Percentiles rank a stretch among this genome's conserved stretches.
These are phyloP conservation scores for Noctilio leporinus DNA, from an alignment of 2,113 vertebrate species.

Conservation along the genomic window DNA sequence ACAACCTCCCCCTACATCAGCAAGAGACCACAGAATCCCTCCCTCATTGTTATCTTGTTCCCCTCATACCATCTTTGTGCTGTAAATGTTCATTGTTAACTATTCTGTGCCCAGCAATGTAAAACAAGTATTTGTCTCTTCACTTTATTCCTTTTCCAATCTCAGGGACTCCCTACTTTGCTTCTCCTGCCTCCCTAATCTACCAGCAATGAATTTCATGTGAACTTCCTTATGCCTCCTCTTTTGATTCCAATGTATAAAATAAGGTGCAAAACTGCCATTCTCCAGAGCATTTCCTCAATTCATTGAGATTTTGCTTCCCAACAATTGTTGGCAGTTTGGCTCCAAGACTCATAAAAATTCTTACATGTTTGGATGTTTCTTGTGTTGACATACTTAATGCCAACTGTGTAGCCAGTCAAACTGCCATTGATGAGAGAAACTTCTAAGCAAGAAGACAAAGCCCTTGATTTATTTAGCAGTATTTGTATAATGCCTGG, in stretches of 20 bases:
- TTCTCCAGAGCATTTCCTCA: background rate
- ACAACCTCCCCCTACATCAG: background rate
- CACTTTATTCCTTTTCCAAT: background rate
- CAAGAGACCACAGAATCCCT: background rate
- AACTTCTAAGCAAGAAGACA: background rate
- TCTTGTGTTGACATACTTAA: background rate
- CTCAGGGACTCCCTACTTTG: background rate
- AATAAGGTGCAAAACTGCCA: background rate
- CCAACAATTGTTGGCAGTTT: background rate
- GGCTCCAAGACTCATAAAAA: background rate
- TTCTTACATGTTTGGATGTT: background rate
- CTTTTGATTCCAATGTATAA: background rate
- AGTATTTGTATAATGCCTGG: background rate
- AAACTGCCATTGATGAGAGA: background rate
- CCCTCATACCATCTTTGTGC: background rate
- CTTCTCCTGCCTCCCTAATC: background rate
- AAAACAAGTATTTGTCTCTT: background rate
- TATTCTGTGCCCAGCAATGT: background rate
- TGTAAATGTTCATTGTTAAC: background rate
- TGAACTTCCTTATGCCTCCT: background rate
- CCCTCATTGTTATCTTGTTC: background rate
- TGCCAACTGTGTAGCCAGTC: background rate
- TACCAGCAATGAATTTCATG: background rate
- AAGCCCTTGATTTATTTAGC: background rate
- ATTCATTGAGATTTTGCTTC: background rate